Evolutionary conservation across 1,140 invertebrate genomes (phyloP), one percentile per base, ranked within the genome.

Genomic region (Formica selysi): DNA sequence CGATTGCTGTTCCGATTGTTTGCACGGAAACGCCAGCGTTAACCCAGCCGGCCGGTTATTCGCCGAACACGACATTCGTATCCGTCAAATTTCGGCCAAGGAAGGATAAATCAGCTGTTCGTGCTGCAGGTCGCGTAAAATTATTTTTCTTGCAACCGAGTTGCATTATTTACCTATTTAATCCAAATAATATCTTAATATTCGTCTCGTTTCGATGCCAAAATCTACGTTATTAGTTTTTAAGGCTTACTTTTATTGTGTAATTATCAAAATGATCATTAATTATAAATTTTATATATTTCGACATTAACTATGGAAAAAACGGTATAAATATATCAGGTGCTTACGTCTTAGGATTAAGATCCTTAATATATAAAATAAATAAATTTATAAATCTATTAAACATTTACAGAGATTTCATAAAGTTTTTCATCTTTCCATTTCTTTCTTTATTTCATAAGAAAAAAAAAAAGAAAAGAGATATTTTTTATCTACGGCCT

Each of bases 1-100:
- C 92, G 94, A 93, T 94, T 92, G 89, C 91, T 85, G 89, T 89
- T 90, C 92, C 92, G 94, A 94, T 94, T 94, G 91, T 94, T 94
- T 92, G 94, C 94, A 94, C 93, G 93, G 92, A 94, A 94, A 93
- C 94, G 90, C 86, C 89, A 81, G 79, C 92, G 91, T 92, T 91
- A 93, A 91, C 76, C 64, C 57, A 51, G 48, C 78, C 36, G 70
- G 59, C 59, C 79, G 44, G 61, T 26, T 51, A 16, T 51, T 70
- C 26, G 84, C 64, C 78, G 87, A 48, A 65, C 89, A 87, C 87
- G 87, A 67, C 88, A 87, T 80, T 84, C 87, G 78, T 87, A 73
- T 76, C 87, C 87, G 87, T 67, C 76, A 54, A 65, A 70, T 88
- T 83, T 86, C 48, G 76, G 48, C 6, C 65, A 44, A 51, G 74